Conservation (phyloP, 2,888 invertebrate species). For the Orchesellides sinensis region DNA sequence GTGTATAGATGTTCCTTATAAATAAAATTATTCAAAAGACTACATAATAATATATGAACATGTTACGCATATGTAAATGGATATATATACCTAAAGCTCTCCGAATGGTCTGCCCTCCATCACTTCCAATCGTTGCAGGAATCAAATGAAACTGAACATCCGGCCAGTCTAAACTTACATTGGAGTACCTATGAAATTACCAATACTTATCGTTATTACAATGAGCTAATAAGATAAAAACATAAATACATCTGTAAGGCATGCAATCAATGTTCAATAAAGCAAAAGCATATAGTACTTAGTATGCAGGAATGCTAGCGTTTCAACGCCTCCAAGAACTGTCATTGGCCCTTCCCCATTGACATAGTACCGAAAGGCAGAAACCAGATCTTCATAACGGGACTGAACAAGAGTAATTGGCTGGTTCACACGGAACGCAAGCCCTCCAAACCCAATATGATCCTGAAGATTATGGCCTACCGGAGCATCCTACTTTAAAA, state of each 20-base stretch:
- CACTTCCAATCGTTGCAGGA: conserved; percentile 68
- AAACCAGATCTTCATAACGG: conserved; percentile 88
- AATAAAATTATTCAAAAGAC: no score
- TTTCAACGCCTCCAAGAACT: conserved; percentile 90
- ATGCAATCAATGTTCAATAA: no score
- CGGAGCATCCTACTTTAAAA: conserved; percentile 39
- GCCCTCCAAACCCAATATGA: conserved; percentile 62
- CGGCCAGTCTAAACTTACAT: conserved; percentile 67
- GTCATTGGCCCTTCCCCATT: conserved; percentile 92
- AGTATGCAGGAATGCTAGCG: conserved; percentile 91
- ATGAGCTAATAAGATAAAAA: not conserved
- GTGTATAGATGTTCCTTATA: not conserved
- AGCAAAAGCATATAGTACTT: conserved; percentile 81
- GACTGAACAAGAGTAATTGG: conserved; percentile 88
- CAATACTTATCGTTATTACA: not conserved
- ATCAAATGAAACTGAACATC: conserved; percentile 71
- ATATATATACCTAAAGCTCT: conserved; percentile 48
- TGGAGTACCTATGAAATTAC: conserved; percentile 47
- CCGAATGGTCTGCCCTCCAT: conserved; percentile 67
- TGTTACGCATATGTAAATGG: not conserved
- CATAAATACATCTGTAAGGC: not conserved
- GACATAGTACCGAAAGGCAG: conserved; percentile 89
- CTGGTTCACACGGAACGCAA: conserved; percentile 76
- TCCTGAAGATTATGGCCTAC: conserved; percentile 70
- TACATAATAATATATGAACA: no score